Conservation (phyloP, 2,113 vertebrate species). For the Narcine bancroftii region DNA sequence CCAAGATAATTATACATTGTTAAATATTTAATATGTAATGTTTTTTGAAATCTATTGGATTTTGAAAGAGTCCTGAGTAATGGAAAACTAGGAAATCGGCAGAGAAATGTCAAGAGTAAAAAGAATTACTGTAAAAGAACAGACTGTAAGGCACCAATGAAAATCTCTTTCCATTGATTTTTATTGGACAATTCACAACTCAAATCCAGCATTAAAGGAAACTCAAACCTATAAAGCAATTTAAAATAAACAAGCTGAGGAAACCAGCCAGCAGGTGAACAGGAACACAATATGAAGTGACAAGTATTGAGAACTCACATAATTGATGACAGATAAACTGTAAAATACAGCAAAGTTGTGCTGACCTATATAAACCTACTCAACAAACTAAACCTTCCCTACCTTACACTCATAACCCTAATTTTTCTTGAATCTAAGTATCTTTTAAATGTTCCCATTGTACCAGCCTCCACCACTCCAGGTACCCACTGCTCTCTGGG, state of each 20-base stretch:
- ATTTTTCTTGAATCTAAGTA: too few relatives aligned
- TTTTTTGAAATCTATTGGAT: neutral
- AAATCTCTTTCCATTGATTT: neutral
- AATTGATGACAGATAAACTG: neutral
- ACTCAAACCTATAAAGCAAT: neutral
- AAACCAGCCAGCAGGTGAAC: neutral
- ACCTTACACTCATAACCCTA: too few relatives aligned
- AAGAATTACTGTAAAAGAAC: neutral
- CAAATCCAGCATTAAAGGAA: neutral
- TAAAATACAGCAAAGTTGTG: neutral
- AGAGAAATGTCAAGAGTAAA: neutral
- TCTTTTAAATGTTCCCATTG: too few relatives aligned
- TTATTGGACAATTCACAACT: neutral
- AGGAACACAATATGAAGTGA: neutral
- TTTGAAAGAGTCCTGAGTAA: neutral
- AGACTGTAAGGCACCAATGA: neutral
- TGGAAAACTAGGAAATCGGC: neutral
- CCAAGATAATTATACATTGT: constrained; percentile 15
- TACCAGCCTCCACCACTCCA: too few relatives aligned
- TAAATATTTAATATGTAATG: constrained; percentile 22
- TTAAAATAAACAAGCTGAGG: neutral
- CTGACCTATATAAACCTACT: too few relatives aligned
- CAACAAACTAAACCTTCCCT: too few relatives aligned
- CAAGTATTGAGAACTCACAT: neutral
- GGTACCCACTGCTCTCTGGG: too few relatives aligned